Evolutionary conservation across 1,140 invertebrate species (phyloP), one percentile per base, ranked within the genome.

Genomic region (Euura lappo): DNA sequence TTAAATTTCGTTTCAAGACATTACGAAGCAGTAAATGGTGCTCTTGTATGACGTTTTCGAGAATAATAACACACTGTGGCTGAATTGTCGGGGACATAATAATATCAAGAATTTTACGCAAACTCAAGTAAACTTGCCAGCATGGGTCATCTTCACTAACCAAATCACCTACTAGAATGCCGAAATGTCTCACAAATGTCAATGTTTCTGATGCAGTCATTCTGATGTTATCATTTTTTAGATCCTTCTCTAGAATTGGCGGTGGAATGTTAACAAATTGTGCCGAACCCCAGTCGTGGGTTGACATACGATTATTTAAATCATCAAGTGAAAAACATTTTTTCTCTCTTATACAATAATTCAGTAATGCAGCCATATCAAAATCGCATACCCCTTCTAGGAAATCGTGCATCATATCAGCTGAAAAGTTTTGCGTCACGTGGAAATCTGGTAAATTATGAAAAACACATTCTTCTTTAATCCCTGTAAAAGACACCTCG

Each of bases 361-460:
- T 65, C 42, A 83, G 68, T 42, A 80, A 77, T 11, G 70, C 13
- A 28, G 73, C 73, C 74, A 82, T 76, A 71, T 78, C 78, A 72
- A 80, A 82, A 10, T 74, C 28, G 45, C 70, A 73, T 11, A 82
- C 78, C 5, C 81, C 79, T 71, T 81, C 79, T 69, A 75, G 76
- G n/a, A 81, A 51, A 75, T 81, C 81, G 70, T 82, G 81, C 79
- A 81, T 82, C 72, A 82, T 69, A 75, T 82, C 81, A 68, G 71
- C 70, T 2, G 75, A 68, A 64, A 76, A 71, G 46, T 81, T 81
- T 46, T 75, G 66, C 64, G 69, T 79, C 8, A 81, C 67, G 77
- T 80, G 79, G 74, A 77, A 80, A 65, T 71, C 60, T 6, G 44
- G 51, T 66, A 74, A 67, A 28, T 5, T 11, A 47, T 74, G 51